Percentiles rank a stretch among this genome's conserved stretches.
phyloP scores from a whole-genome alignment of 2,113 vertebrate genomes.

The Fukomys damarensis region DNA sequence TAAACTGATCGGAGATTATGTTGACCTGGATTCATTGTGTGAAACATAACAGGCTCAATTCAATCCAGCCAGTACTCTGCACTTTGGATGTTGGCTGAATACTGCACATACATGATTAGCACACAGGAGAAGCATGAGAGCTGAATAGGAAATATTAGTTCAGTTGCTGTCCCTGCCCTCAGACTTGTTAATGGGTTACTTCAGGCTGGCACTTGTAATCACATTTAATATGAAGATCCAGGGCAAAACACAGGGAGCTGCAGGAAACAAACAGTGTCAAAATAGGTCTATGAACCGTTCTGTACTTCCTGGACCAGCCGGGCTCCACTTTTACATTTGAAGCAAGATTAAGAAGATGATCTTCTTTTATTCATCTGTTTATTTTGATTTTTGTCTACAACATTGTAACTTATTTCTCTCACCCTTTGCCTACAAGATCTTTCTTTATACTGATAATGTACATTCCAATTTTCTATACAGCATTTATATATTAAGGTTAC shows the following conservation, averaged over 20 bases:
- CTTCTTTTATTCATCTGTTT: neutral
- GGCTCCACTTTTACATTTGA: neutral
- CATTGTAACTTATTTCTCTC: neutral
- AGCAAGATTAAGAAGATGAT: neutral
- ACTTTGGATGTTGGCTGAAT: neutral
- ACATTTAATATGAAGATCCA: neutral
- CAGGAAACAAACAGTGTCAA: neutral
- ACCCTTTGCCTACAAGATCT: neutral
- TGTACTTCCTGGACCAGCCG: neutral
- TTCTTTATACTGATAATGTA: neutral
- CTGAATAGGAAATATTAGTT: neutral
- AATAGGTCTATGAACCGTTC: neutral
- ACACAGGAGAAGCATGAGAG: neutral
- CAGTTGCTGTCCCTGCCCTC: too few species aligned
- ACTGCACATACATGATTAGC: neutral
- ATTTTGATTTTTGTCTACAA: neutral
- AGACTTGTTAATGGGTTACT: neutral
- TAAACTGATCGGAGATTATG: too few species aligned
- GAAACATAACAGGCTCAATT: neutral
- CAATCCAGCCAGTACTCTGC: neutral
- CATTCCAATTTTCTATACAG: neutral
- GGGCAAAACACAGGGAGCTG: neutral
- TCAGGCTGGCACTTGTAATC: rapidly evolving
- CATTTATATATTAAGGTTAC: neutral
- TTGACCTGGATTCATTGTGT: neutral